Evolutionary conservation across 2,888 invertebrate species (phyloP).

Genomic region (Hydriomena furcata): DNA sequence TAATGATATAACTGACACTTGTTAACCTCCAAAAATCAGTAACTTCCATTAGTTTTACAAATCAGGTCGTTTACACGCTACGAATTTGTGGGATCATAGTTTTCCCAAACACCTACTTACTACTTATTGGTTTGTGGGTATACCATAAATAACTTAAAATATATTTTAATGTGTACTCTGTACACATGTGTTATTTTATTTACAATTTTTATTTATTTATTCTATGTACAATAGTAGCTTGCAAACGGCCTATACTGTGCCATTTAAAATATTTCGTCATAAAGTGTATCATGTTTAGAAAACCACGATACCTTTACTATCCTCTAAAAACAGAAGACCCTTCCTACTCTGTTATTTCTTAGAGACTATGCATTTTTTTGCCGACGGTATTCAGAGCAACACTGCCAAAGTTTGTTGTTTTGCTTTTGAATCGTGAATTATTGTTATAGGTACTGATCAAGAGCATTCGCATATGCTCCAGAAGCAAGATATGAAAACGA

Average conservation of each 20-base stretch:
- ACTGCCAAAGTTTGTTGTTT: conserved; percentile 24
- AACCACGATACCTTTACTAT: conserved; percentile 21
- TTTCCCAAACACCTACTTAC: too few species aligned
- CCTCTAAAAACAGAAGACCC: background rate
- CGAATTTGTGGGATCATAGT: background rate
- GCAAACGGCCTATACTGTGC: too few species aligned
- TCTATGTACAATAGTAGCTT: too few species aligned
- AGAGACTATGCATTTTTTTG: conserved; percentile 12
- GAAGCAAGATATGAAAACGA: too few species aligned
- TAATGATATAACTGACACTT: background rate
- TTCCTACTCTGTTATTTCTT: background rate
- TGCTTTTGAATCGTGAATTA: conserved; percentile 2
- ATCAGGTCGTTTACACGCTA: background rate
- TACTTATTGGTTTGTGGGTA: too few species aligned
- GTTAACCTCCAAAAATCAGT: conserved; percentile 7
- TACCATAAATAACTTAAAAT: too few species aligned
- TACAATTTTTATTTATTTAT: too few species aligned
- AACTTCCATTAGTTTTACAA: conserved; percentile 9
- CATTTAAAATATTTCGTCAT: too few species aligned
- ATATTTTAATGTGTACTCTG: too few species aligned
- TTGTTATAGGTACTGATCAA: conserved; percentile 1
- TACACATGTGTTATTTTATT: too few species aligned
- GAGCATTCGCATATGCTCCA: background rate
- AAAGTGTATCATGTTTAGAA: conserved; percentile 4
- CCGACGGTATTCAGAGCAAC: conserved; percentile 16